Percentiles rank a stretch among this genome's conserved stretches.
phyloP scores from a whole-genome alignment of 2,888 invertebrate species.

The Polydesmus complanatus region DNA sequence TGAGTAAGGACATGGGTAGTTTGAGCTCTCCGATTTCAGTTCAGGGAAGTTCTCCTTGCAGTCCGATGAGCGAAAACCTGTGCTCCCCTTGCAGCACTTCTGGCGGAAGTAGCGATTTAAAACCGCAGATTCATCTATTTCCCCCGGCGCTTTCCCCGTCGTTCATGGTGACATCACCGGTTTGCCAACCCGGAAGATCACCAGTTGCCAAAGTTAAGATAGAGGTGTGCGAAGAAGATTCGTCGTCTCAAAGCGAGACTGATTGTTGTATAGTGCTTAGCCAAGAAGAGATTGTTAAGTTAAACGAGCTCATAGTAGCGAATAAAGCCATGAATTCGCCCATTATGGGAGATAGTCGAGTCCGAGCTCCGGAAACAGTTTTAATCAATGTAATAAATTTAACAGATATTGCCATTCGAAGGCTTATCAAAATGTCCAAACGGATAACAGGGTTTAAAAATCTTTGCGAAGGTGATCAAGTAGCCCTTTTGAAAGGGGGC shows the following conservation, averaged over 20 bases:
- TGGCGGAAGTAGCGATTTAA: slow-evolving; percentile 2
- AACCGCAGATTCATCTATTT: background rate
- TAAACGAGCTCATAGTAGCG: slow-evolving; percentile 70
- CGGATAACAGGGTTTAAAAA: slow-evolving; percentile 63
- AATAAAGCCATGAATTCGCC: slow-evolving; percentile 73
- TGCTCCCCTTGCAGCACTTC: slow-evolving; percentile 2
- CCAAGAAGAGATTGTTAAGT: slow-evolving; percentile 66
- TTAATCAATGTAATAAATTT: slow-evolving; percentile 74
- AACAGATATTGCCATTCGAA: slow-evolving; percentile 78
- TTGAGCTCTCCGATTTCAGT: background rate
- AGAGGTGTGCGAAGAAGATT: background rate
- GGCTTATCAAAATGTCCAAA: slow-evolving; percentile 49
- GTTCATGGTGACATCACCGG: background rate
- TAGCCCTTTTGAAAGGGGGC: slow-evolving; percentile 74
- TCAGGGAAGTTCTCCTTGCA: background rate
- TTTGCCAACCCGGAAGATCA: background rate
- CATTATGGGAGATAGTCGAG: slow-evolving; percentile 56
- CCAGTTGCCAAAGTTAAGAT: background rate
- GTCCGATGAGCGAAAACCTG: slow-evolving; percentile 5
- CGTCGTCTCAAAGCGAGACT: slow-evolving; percentile 22
- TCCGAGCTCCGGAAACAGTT: slow-evolving; percentile 31
- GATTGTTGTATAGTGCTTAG: slow-evolving; percentile 49
- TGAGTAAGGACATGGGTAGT: slow-evolving; percentile 2
- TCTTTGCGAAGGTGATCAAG: slow-evolving; percentile 89
- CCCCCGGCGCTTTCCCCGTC: background rate